Evolutionary conservation across 2,113 vertebrate species (phyloP).

Genomic region (Cnemophilus loriae): DNA sequence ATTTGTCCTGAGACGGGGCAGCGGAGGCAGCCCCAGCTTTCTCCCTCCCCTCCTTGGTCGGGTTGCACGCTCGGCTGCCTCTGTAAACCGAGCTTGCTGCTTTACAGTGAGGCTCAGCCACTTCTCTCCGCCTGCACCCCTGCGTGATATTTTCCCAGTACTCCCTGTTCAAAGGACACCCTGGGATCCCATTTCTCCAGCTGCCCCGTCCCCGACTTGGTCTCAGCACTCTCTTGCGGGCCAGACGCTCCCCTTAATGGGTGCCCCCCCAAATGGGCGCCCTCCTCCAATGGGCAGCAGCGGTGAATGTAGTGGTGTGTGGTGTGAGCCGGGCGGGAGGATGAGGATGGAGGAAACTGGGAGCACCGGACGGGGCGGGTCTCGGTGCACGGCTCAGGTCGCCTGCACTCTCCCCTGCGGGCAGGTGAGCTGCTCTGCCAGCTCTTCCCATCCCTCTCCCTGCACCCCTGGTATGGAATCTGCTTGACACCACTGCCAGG

Average conservation of each 20-base stretch:
- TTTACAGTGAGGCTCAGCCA: not conserved
- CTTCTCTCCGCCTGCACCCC: not conserved
- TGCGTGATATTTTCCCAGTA: not conserved
- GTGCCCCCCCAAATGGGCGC: too few species aligned
- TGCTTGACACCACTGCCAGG: not conserved
- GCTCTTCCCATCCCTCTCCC: not conserved
- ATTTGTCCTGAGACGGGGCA: not conserved
- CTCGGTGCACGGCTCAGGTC: not conserved
- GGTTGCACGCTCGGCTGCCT: not conserved
- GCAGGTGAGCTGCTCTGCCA: fast-evolving
- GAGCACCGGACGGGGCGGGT: not conserved
- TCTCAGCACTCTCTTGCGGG: too few species aligned
- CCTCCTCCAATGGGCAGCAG: fast-evolving
- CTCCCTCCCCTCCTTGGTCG: not conserved
- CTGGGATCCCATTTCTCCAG: not conserved
- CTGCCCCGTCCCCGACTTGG: fast-evolving
- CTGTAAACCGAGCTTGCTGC: not conserved
- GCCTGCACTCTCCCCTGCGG: fast-evolving
- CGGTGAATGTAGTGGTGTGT: fast-evolving
- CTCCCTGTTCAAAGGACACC: not conserved
- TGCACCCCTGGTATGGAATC: not conserved
- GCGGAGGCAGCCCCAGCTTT: not conserved
- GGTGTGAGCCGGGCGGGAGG: fast-evolving
- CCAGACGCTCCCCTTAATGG: fast-evolving
- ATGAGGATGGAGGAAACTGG: not conserved